A percentile compares a stretch with the other conserved stretches of the same genome.
Evolutionary conservation across 2,888 invertebrate species (phyloP).

Genomic region (Plebejus argus): DNA sequence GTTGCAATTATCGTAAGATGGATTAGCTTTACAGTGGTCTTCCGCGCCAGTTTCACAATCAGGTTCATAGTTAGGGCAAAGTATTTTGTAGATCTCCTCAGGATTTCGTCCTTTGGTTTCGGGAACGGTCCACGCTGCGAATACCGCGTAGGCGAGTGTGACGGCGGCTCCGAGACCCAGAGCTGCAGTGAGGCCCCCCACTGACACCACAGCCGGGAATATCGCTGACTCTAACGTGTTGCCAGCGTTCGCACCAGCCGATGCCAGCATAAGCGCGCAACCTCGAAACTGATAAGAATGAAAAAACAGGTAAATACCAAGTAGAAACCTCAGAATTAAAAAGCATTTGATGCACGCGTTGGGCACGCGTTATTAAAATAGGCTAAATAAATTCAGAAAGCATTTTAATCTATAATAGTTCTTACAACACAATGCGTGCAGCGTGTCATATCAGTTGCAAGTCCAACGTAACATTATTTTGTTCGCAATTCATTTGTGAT

Average conservation of each 20-base stretch:
- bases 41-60: not conserved
- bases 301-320: not conserved
- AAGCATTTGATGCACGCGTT: too few relatives aligned
- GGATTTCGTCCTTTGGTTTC: conserved; percentile 53
- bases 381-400: not conserved
- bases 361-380: too few relatives aligned
- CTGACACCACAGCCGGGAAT: conserved; percentile 51
- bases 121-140: conserved; percentile 49
- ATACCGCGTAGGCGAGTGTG: conserved; percentile 51
- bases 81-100: conserved; percentile 50
- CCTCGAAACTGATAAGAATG: conserved; percentile 55
- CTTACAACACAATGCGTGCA: not conserved
- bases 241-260: conserved; percentile 51
- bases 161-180: conserved; percentile 51
- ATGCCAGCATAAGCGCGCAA: conserved; percentile 56
- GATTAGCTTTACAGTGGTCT: not conserved
- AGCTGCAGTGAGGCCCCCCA: conserved; percentile 46
- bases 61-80: not conserved
- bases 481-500: not conserved
- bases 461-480: not conserved
- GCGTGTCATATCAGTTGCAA: conserved; percentile 12
- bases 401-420: not conserved
- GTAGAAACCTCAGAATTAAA: too few relatives aligned
- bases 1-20: not conserved
- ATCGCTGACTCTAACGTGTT: conserved; percentile 56